phyloP scores from a whole-genome alignment of 2,797 vertebrate genomes.

The Mormyrops attenuatus region DNA sequence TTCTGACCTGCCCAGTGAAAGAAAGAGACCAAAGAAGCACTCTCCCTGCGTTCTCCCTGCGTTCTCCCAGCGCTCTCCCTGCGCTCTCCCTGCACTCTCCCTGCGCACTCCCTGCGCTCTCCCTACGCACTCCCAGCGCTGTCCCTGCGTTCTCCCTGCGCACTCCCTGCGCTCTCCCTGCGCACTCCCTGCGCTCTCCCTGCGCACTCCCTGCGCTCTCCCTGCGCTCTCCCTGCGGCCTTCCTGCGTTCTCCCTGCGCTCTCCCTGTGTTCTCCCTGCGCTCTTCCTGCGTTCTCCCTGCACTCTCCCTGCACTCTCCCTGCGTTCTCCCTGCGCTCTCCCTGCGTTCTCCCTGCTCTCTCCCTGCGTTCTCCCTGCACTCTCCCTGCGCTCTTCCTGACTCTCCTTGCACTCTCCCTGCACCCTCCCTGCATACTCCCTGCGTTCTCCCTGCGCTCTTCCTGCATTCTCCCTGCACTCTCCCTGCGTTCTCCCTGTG shows the following conservation, averaged over 20 bases:
- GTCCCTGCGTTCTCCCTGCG: rapidly evolving
- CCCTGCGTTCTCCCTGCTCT: too few species aligned
- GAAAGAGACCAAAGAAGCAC: not conserved
- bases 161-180: rapidly evolving
- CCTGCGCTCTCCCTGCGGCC: rapidly evolving
- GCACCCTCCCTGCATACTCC: too few species aligned
- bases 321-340: rapidly evolving
- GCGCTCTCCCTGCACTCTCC: rapidly evolving
- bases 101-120: rapidly evolving
- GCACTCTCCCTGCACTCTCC: rapidly evolving
- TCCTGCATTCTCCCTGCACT: too few species aligned
- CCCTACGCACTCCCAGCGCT: rapidly evolving
- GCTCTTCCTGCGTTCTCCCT: rapidly evolving
- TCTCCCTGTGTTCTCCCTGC: not conserved
- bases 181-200: not conserved
- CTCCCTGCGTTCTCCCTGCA: too few species aligned
- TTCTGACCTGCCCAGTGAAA: not conserved
- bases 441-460: too few species aligned
- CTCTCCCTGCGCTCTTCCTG: too few species aligned
- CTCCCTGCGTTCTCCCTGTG: too few species aligned
- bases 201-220: rapidly evolving
- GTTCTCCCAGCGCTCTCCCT: not conserved
- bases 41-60: not conserved
- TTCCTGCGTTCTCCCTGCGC: rapidly evolving
- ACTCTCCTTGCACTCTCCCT: too few species aligned